Evolutionary conservation across 53 echinoderm and acorn worm species (phyloP), one percentile per base, ranked within the genome.

Genomic region (Holothuria scabra): DNA sequence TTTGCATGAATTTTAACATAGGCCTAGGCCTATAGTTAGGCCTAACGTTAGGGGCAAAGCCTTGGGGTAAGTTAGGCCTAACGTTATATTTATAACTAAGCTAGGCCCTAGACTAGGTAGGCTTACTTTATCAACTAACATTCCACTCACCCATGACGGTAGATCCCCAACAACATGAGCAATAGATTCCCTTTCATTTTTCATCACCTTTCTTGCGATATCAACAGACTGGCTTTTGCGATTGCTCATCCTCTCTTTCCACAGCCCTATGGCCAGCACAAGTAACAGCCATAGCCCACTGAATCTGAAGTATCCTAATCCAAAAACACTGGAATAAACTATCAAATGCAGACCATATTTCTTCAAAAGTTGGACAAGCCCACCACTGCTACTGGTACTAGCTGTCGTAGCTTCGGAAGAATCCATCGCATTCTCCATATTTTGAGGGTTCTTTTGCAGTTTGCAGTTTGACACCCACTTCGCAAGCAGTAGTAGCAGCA

Each of bases 111-210:
- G 35, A 3, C 35, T 35, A 35, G 35, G 3, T 35, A 35, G 35
- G 3, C 35, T 3, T 6, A 41, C 41, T 8, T 41, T 41, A n/a
- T n/a, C n/a, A n/a, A n/a, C 41, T 8, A 5, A 41, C 41, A 41
- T 41, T 29, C 0, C n/a, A 91, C 94, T 84, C 69, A 97, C 97
- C 97, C 97, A 97, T 14, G 97, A 97, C 11, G 97, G 97, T 18
- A 97, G 59, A 84, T 97, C 94, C 67, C 88, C 83, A 31, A 97
- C 97, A 3, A 87, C 92, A 56, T 90, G 88, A 1, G 84, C 84
- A 38, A 97, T 92, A 13, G 90, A 90, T 55, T 97, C 88, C 57
- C 88, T 84, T 55, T 97, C 97, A 84, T 94, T 95, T 55, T 85
- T 82, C 44, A 91, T 89, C 0, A 93, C 93, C 16, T 89, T 91